Conservation (phyloP, 2,113 vertebrate species). For the Sturnira hondurensis region DNA sequence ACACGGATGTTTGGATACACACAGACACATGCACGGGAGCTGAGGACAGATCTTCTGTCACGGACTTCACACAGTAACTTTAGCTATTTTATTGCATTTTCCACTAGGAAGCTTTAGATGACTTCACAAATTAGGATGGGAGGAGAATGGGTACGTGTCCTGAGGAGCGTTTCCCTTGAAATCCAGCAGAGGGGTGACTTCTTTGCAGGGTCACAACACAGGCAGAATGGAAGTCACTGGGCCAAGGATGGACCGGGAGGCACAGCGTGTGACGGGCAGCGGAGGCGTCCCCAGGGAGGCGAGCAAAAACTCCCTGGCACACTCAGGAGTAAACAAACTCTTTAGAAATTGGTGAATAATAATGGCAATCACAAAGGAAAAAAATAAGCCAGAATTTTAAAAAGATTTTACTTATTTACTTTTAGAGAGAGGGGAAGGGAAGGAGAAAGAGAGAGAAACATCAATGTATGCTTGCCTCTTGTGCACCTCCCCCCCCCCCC, state of each 20-base stretch:
- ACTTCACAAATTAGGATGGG: neutral
- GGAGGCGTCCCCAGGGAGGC: neutral
- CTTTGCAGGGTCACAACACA: neutral
- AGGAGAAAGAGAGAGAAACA: no score
- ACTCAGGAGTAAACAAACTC: neutral
- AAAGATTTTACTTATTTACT: no score
- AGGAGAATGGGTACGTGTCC: neutral
- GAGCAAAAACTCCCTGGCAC: neutral
- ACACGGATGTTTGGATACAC: neutral
- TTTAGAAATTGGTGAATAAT: neutral
- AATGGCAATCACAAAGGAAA: slow-evolving; percentile 1
- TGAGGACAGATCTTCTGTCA: neutral
- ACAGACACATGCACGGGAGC: neutral
- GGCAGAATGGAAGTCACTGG: neutral
- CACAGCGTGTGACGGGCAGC: no score
- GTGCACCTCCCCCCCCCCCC: no score
- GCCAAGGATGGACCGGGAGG: neutral
- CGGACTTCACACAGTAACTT: neutral
- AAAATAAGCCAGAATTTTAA: neutral
- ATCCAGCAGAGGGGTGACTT: neutral
- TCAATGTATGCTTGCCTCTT: no score
- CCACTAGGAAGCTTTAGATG: neutral
- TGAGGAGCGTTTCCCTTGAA: neutral
- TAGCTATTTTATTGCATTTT: neutral
- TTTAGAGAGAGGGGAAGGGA: no score